Conservation (phyloP, 2,797 vertebrate genomes). For the Iguana delicatissima region DNA sequence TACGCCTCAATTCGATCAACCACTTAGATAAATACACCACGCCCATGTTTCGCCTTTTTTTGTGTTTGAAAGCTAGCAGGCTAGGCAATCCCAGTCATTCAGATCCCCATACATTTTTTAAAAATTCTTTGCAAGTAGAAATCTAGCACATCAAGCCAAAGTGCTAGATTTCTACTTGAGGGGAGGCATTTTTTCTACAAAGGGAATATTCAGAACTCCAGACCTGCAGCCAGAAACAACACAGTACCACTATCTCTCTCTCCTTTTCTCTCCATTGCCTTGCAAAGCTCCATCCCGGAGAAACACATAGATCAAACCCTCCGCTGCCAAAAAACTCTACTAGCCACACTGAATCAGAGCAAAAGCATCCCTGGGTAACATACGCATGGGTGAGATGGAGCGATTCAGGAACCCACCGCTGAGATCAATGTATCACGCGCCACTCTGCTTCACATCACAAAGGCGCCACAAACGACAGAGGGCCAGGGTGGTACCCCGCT, state of each 20-base stretch:
- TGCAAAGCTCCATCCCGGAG: background rate
- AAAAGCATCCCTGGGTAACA: background rate
- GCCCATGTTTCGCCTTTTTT: background rate
- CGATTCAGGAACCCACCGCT: background rate
- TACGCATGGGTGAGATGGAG: background rate
- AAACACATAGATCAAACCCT: too few species aligned
- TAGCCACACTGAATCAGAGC: background rate
- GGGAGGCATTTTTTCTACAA: background rate
- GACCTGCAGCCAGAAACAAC: background rate
- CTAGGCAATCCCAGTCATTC: background rate
- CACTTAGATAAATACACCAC: background rate
- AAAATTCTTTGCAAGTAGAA: too few species aligned
- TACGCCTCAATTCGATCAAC: background rate
- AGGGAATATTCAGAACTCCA: background rate
- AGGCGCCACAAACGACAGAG: constrained; percentile 65
- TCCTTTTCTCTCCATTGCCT: too few species aligned
- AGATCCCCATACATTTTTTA: too few species aligned
- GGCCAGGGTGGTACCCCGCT: constrained; percentile 51
- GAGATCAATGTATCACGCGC: constrained; percentile 57
- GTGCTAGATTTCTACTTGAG: background rate
- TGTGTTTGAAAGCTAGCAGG: background rate
- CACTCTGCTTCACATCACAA: constrained; percentile 75
- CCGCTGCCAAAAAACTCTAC: background rate
- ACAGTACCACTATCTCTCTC: background rate
- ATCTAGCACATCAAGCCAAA: background rate